Conservation (phyloP, 2,888 invertebrate genomes). For the Ganaspis brasiliensis region DNA sequence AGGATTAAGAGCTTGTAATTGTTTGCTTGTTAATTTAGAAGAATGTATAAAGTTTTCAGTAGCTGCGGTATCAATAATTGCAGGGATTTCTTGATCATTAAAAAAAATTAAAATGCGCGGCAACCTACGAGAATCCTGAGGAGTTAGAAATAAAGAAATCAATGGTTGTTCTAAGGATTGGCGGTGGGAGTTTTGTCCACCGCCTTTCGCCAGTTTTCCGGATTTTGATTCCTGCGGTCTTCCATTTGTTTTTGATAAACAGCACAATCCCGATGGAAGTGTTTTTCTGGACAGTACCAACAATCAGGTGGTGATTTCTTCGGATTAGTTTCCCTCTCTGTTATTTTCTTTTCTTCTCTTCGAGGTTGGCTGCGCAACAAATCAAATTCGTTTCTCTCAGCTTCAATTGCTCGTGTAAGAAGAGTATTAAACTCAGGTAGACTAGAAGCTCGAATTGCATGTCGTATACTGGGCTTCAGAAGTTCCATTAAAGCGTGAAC, state of each 20-base stretch:
- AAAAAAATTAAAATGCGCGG: neutral
- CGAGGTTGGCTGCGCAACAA: neutral
- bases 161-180: conserved; percentile 43
- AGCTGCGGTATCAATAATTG: neutral
- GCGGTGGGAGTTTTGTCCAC: neutral
- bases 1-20: neutral
- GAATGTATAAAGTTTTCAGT: neutral
- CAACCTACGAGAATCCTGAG: conserved; percentile 24
- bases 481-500: neutral
- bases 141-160: conserved; percentile 53
- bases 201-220: neutral
- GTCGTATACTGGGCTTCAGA: neutral
- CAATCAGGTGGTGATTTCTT: neutral
- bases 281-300: neutral
- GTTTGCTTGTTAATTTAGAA: neutral
- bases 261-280: neutral
- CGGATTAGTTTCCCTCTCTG: neutral
- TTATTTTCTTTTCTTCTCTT: neutral
- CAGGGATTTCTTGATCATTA: neutral
- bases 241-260: neutral
- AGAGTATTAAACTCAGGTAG: neutral
- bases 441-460: neutral
- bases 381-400: neutral
- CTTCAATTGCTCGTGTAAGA: neutral
- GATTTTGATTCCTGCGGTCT: neutral